Evolutionary conservation across 1,140 invertebrate genomes (phyloP), one percentile per base, ranked within the genome.

Genomic region (Maniola jurtina): DNA sequence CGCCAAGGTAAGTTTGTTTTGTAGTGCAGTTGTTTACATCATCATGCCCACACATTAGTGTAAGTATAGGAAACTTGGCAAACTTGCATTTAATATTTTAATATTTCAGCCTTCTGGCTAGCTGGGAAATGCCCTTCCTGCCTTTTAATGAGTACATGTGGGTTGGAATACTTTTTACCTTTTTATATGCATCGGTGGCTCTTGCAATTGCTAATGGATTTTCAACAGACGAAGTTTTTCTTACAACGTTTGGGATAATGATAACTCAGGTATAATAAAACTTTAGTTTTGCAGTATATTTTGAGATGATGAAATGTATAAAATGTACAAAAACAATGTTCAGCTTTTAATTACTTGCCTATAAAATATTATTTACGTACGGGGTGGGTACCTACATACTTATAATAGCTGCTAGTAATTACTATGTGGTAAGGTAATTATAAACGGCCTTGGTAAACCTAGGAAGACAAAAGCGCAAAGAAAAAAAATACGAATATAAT

Each of bases 221-320:
- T 70, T 81, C 80, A 7, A 66, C 75, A 5, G 73, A 86, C 15
- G 80, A 81, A 61, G 76, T 84, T n/a, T 78, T 88, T 57, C 70
- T 92, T 10, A 80, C 76, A 10, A 85, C 83, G 0, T 83, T 91
- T 73, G 90, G 87, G 15, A 90, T 88, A 72, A 77, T 91, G 76
- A 80, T 90, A 52, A 80, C 82, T 11, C 90, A 91, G 80, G 90
- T 91, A 71, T n/a, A 50, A 11, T n/a, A 66, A 64, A 63, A 13
- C 54, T 52, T 56, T n/a, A 15, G 2, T 14, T 50, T 14, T n/a
- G 25, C 25, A 25, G 25, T 25, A 25, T 25, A 25, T 25, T 25
- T 4, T 25, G 25, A 25, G 25, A 25, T 25, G 25, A 6, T 38
- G 10, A 38, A 11, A 38, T 38, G 38, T 6, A 38, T 6, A 38